A percentile compares a stretch with the other conserved stretches of the same genome.
phyloP scores from a whole-genome alignment of 1,140 invertebrate genomes.

The Leptonema lineaticorne region DNA sequence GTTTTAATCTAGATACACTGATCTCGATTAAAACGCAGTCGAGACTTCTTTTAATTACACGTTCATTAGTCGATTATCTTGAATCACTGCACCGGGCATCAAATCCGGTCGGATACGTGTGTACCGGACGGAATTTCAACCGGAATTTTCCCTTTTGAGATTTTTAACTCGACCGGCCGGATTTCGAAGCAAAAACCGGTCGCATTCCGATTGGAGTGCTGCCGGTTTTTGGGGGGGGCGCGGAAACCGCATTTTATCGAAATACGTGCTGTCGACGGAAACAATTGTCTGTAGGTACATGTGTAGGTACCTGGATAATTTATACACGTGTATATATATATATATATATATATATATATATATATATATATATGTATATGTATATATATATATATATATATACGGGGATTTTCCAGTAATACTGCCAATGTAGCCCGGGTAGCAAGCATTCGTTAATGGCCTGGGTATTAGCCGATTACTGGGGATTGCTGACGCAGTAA shows the following conservation, averaged over 20 bases:
- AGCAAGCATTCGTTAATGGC: constrained; percentile 17
- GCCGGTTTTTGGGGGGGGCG: too few relatives aligned
- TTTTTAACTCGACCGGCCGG: too few relatives aligned
- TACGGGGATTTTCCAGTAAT: not conserved
- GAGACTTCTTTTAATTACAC: constrained; percentile 8
- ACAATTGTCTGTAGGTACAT: constrained; percentile 12
- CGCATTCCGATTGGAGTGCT: not conserved
- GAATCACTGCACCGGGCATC: too few relatives aligned
- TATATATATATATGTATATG: not conserved
- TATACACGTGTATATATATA: not conserved
- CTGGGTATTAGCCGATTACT: constrained; percentile 19
- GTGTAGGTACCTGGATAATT: constrained; percentile 12
- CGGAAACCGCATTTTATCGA: constrained; percentile 14
- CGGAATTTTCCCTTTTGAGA: not conserved
- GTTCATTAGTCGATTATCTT: constrained; percentile 10
- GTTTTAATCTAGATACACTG: too few relatives aligned
- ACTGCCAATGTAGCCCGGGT: constrained; percentile 7
- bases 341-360: not conserved
- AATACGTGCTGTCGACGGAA: constrained; percentile 3
- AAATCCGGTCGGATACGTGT: not conserved
- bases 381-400: constrained; percentile 9
- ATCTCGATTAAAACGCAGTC: constrained; percentile 2
- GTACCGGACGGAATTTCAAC: constrained; percentile 8
- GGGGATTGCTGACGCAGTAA: constrained; percentile 15
- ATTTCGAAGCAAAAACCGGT: not conserved